These are phyloP conservation scores for Unio delphinus DNA, from an alignment of 2,888 invertebrate species.

Conservation along the genomic window DNA sequence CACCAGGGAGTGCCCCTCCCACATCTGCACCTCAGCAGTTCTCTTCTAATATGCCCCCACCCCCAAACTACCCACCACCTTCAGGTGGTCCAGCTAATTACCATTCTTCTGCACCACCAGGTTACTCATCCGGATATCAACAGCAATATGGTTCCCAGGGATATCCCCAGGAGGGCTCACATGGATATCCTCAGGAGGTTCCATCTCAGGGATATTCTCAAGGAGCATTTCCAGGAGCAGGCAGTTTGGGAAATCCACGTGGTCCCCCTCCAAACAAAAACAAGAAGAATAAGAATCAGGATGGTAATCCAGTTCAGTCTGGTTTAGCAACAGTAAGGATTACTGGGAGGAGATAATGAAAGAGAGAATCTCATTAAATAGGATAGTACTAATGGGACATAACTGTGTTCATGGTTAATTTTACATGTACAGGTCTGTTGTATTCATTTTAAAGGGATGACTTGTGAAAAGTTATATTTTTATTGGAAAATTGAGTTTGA, in stretches of 20 bases:
- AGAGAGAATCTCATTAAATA: no score
- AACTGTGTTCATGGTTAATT: no score
- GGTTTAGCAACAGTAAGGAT: conserved; percentile 41
- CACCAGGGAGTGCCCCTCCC: conserved; percentile 33
- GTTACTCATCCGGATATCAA: conserved; percentile 25
- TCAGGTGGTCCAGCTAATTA: conserved; percentile 17
- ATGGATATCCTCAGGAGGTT: conserved; percentile 9
- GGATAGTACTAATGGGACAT: no score
- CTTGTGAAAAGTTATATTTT: no score
- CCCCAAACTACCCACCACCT: conserved; percentile 21
- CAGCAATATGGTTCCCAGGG: conserved; percentile 14
- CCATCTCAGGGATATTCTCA: conserved; percentile 14
- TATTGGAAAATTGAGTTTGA: no score
- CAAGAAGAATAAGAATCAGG: conserved; percentile 15
- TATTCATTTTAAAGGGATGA: no score
- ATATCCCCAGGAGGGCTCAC: conserved; percentile 20
- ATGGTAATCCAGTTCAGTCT: conserved; percentile 12
- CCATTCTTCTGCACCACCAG: conserved; percentile 14
- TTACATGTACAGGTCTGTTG: no score
- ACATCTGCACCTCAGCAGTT: conserved; percentile 33
- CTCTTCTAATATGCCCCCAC: conserved; percentile 26
- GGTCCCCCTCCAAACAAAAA: conserved; percentile 6
- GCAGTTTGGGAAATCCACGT: neutral
- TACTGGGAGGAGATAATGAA: conserved; percentile 28
- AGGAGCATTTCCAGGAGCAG: conserved; percentile 8